Evolutionary conservation across 2,888 invertebrate species (phyloP).

Genomic region (Lamellibrachia columna): DNA sequence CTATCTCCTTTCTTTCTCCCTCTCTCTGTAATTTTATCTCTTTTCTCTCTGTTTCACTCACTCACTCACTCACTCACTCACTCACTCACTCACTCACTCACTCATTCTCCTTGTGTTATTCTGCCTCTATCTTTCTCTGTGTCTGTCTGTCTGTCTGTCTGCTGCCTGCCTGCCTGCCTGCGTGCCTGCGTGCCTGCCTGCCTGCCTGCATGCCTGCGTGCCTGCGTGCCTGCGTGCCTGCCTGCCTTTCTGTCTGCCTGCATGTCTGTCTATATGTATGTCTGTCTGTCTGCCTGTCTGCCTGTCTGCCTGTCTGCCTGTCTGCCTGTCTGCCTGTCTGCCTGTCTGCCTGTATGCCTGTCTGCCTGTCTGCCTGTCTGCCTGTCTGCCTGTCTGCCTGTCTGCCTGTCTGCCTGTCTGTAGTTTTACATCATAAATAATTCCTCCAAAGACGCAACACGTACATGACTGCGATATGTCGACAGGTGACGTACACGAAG

Average conservation of each 20-base stretch:
- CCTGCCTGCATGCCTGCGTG: too few relatives aligned
- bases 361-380: neutral
- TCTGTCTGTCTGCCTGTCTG: too few relatives aligned
- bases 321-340: neutral
- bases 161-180: too few relatives aligned
- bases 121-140: too few relatives aligned
- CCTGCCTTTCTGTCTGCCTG: too few relatives aligned
- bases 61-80: neutral
- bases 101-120: too few relatives aligned
- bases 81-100: neutral
- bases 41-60: too few relatives aligned
- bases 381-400: neutral
- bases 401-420: too few relatives aligned
- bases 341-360: neutral
- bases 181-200: too few relatives aligned
- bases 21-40: neutral
- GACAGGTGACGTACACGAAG: slow-evolving; percentile 23
- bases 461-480: neutral
- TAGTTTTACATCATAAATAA: neutral
- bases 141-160: too few relatives aligned
- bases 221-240: too few relatives aligned
- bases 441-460: neutral
- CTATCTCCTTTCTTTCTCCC: neutral
- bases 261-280: too few relatives aligned
- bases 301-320: neutral